A percentile compares a stretch with the other conserved stretches of the same genome.
phyloP scores from a whole-genome alignment of 2,113 vertebrate species.

The Pelmatolapia mariae region DNA sequence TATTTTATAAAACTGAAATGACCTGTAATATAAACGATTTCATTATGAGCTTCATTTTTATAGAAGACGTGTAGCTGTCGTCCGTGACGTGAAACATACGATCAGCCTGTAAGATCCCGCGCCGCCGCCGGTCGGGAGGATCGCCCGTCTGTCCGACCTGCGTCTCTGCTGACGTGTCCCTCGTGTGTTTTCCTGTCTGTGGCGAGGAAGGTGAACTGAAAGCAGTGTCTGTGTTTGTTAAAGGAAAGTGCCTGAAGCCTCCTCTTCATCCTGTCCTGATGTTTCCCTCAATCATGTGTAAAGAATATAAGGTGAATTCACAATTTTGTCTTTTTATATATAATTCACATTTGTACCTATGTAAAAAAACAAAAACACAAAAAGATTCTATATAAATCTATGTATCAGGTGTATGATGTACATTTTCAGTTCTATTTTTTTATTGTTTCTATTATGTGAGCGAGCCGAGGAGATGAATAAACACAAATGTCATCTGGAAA shows the following conservation, averaged over 20 bases:
- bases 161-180: neutral
- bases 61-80: neutral
- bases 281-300: slow-evolving; percentile 42
- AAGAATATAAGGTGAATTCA: slow-evolving; percentile 62
- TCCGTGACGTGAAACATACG: neutral
- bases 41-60: neutral
- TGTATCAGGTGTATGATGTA: slow-evolving; percentile 87
- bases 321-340: slow-evolving; percentile 42
- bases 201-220: neutral
- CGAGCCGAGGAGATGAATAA: slow-evolving; percentile 63
- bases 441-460: slow-evolving; percentile 87
- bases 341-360: slow-evolving; percentile 87
- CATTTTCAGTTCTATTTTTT: slow-evolving; percentile 82
- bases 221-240: slow-evolving; percentile 28
- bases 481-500: slow-evolving; percentile 69
- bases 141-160: neutral
- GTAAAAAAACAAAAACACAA: slow-evolving; percentile 49
- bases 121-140: neutral
- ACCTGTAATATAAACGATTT: neutral
- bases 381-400: slow-evolving; percentile 33
- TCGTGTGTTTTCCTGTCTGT: neutral
- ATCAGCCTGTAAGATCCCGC: neutral
- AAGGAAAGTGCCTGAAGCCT: slow-evolving; percentile 91
- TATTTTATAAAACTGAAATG: neutral
- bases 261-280: slow-evolving; percentile 73